Evolutionary conservation across 1,140 invertebrate genomes (phyloP).

Genomic region (Drosophila parabipectinata): DNA sequence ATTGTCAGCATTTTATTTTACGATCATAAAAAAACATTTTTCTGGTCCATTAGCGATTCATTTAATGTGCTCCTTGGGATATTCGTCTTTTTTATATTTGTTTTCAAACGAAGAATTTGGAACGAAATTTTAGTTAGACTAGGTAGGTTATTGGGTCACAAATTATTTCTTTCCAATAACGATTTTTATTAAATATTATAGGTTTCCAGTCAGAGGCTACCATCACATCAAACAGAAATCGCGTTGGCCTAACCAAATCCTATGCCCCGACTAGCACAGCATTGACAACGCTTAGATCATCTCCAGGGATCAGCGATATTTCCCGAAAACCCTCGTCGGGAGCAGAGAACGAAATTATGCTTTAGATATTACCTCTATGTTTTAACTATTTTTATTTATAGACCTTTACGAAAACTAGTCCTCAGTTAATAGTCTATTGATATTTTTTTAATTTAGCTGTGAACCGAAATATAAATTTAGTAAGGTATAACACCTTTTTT

Average conservation of each 20-base stretch:
- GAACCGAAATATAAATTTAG: slow-evolving; percentile 33
- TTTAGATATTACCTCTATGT: slow-evolving; percentile 14
- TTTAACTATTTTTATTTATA: slow-evolving; percentile 32
- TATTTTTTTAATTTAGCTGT: slow-evolving; percentile 37
- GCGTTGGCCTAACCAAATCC: slow-evolving; percentile 14
- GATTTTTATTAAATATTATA: not conserved
- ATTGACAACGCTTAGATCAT: slow-evolving; percentile 13
- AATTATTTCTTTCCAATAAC: not conserved
- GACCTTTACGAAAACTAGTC: slow-evolving; percentile 26
- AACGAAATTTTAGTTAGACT: slow-evolving; percentile 85
- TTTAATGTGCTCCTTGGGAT: slow-evolving; percentile 88
- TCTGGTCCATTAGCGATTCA: slow-evolving; percentile 86
- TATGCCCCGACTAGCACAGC: slow-evolving; percentile 33
- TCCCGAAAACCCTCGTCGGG: slow-evolving; percentile 16
- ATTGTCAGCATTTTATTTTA: slow-evolving; percentile 86
- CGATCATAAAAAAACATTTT: slow-evolving; percentile 84
- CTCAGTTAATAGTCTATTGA: slow-evolving; percentile 1
- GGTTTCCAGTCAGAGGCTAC: slow-evolving; percentile 16
- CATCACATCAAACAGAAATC: slow-evolving; percentile 20
- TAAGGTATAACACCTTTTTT: slow-evolving; percentile 8
- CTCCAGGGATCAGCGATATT: slow-evolving; percentile 16
- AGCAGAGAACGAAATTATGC: slow-evolving; percentile 30
- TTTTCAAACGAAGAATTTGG: slow-evolving; percentile 87
- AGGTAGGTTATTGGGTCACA: slow-evolving; percentile 72
- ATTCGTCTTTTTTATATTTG: slow-evolving; percentile 88